Conservation (phyloP, 2,888 invertebrate genomes). For the Dascillus cervinus region DNA sequence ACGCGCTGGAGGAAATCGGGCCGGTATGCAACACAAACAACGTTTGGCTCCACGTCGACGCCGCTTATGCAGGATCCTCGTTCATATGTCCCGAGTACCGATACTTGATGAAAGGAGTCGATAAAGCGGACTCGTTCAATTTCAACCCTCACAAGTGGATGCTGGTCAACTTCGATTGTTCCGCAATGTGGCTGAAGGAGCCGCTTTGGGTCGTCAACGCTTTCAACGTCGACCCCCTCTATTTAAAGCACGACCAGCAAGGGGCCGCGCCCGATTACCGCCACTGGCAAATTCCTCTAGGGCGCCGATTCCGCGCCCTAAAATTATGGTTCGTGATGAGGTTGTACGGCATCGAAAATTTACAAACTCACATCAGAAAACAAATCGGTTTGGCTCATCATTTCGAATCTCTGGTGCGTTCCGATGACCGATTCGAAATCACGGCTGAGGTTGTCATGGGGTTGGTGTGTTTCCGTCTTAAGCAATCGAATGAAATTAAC, state of each 20-base stretch:
- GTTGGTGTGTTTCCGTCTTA: slow-evolving; percentile 91
- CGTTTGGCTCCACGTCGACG: slow-evolving; percentile 94
- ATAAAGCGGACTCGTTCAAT: slow-evolving; percentile 92
- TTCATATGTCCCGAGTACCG: slow-evolving; percentile 97
- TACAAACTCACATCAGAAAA: slow-evolving; percentile 79
- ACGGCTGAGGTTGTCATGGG: slow-evolving; percentile 87
- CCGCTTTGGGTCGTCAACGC: slow-evolving; percentile 88
- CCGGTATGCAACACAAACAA: slow-evolving; percentile 67
- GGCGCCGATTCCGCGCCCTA: slow-evolving; percentile 83
- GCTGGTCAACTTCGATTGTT: slow-evolving; percentile 98
- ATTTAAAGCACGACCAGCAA: slow-evolving; percentile 89
- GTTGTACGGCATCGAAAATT: slow-evolving; percentile 78
- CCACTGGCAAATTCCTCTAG: slow-evolving; percentile 96
- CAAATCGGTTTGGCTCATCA: slow-evolving; percentile 81
- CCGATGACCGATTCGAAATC: slow-evolving; percentile 83
- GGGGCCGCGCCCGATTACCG: slow-evolving; percentile 88
- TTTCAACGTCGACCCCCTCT: slow-evolving; percentile 95
- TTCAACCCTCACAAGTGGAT: slow-evolving; percentile 99
- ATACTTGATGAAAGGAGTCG: slow-evolving; percentile 78
- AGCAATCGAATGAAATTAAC: slow-evolving; percentile 75
- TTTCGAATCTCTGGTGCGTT: slow-evolving; percentile 69
- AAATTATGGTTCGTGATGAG: slow-evolving; percentile 95
- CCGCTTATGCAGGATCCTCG: slow-evolving; percentile 93
- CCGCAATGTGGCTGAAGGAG: slow-evolving; percentile 93
- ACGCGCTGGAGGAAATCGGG: slow-evolving; percentile 81